Conservation (phyloP, 2,113 vertebrate genomes). For the Barnardius zonarius region DNA sequence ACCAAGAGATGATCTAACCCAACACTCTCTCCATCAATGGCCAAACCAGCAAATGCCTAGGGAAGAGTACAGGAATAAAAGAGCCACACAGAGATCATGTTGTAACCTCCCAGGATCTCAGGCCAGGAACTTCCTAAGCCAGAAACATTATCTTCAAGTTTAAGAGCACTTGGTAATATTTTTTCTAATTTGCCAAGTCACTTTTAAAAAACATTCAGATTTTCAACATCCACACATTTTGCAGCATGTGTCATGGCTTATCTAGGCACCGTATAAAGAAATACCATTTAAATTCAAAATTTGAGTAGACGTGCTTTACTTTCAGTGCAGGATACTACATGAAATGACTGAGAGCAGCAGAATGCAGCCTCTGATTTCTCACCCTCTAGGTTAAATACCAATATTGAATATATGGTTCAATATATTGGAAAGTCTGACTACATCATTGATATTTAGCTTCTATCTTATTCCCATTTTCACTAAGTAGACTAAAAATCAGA, state of each 20-base stretch:
- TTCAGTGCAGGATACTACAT: not conserved
- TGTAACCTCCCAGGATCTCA: not conserved
- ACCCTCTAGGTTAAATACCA: not conserved
- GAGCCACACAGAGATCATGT: not conserved
- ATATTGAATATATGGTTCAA: not conserved
- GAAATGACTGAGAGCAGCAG: not conserved
- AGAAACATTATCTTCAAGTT: not conserved
- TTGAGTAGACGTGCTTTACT: not conserved
- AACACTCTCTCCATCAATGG: accelerated
- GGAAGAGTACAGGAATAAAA: not conserved
- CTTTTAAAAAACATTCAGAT: not conserved
- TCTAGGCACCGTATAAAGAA: not conserved
- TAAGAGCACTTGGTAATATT: not conserved
- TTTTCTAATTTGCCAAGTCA: not conserved
- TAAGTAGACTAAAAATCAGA: not conserved
- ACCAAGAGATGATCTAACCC: not conserved
- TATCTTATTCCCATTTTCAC: not conserved
- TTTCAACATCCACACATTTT: not conserved
- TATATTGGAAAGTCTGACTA: not conserved
- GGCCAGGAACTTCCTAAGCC: not conserved
- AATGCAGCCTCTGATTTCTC: not conserved
- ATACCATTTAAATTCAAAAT: not conserved
- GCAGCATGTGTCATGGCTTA: not conserved
- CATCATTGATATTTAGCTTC: not conserved
- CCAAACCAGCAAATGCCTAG: not conserved